Percentiles rank a stretch among this genome's conserved stretches.
These are phyloP conservation scores for Acanthornis magna DNA, from an alignment of 2,797 vertebrate species.

Conservation along the genomic window DNA sequence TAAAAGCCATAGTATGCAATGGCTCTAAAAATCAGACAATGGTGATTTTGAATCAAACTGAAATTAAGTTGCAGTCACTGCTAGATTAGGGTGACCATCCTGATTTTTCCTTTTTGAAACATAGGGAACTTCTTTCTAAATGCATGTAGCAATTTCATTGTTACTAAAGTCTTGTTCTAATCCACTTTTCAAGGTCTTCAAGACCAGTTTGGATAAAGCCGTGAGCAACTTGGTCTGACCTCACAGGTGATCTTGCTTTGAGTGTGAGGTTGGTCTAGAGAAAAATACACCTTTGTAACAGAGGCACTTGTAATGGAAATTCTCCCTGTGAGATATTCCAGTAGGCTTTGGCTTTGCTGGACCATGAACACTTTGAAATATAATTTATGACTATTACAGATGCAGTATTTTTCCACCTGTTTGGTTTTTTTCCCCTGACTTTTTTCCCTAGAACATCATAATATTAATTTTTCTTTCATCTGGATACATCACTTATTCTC, in stretches of 20 bases:
- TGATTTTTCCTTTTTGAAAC: neutral
- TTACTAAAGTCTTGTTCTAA: neutral
- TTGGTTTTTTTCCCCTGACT: neutral
- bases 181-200: neutral
- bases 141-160: neutral
- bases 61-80: neutral
- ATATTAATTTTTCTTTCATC: conserved; percentile 23
- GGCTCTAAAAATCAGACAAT: neutral
- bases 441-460: neutral
- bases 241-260: neutral
- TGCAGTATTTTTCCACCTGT: neutral
- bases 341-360: neutral
- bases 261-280: neutral
- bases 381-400: neutral
- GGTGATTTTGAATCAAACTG: neutral
- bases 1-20: neutral
- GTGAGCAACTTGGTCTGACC: neutral
- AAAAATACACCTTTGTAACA: neutral
- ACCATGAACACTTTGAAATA: neutral
- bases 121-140: neutral
- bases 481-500: conserved; percentile 16
- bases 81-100: neutral
- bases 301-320: neutral
- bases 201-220: neutral
- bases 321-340: neutral